Evolutionary conservation across 2,888 invertebrate genomes (phyloP), one percentile per base, ranked within the genome.

Genomic region (Isotomurus palustris): DNA sequence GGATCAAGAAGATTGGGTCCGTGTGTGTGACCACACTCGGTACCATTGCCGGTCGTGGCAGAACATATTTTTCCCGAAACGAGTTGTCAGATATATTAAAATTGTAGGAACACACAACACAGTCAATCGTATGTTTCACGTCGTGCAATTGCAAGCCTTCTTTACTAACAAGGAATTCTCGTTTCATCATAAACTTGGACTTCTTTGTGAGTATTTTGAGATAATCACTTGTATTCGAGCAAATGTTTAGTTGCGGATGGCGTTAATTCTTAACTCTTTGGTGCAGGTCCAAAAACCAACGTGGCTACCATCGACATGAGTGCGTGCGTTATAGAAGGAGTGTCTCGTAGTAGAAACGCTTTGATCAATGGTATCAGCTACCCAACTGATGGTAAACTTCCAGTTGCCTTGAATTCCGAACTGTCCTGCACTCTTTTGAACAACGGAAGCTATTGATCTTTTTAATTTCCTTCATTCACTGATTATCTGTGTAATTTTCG

Each of bases 1-100:
- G 78, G 93, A 97, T 79, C 88, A 91, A 76, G 87, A 86, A 75
- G 91, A 95, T 76, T 99, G 97, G 95, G 85, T 89, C 62, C 83
- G 88, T 58, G 87, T 99, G 53, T 83, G 96, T 62, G 96, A 99
- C 78, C 89, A 97, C 79, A 87, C 88, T 65, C 81, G 84, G 66
- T 94, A 88, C 79, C 86, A 87, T 75, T 99, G 99, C 75, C 85
- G 99, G 60, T 95, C 95, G 19, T 95, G 93, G 92, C 99, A 99
- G 79, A 86, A 85, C 74, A 82, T 99, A 48, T 94, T 90, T 79
- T 99, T 99, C 77, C 83, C 85, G 69, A 83, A 89, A 32, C 78
- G 91, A 58, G 94, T 96, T 53, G 91, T 94, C 62, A 62, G 64
- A 58, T 71, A 74, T 71, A 75, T 81, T 36, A 74, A 78, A 45